Conservation (phyloP, 2,113 vertebrate genomes). For the Oncorhynchus gorbuscha region DNA sequence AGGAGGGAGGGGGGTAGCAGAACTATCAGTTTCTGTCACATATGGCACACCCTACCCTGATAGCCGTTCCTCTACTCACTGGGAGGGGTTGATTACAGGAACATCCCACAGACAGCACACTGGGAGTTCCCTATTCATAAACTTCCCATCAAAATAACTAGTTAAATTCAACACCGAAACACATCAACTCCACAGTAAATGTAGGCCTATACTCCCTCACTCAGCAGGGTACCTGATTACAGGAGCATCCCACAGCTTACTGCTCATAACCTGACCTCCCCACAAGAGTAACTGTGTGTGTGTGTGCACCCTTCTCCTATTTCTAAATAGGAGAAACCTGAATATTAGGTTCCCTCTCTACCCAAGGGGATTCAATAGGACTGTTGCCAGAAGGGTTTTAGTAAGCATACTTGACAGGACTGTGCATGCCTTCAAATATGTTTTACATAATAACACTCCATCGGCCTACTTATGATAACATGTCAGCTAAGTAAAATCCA, state of each 20-base stretch:
- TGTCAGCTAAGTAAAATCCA: neutral
- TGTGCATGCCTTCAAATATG: constrained; percentile 11
- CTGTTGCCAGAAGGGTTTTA: constrained; percentile 30
- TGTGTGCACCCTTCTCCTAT: neutral
- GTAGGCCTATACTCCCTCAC: no score
- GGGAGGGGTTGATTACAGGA: constrained; percentile 17
- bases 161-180: no score
- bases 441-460: neutral
- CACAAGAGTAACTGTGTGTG: no score
- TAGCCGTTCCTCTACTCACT: constrained; percentile 35
- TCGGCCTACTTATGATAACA: neutral
- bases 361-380: neutral
- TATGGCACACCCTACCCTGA: constrained; percentile 57
- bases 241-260: no score
- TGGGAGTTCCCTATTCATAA: neutral
- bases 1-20: neutral
- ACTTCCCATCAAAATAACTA: no score
- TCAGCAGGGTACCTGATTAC: no score
- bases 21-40: constrained; percentile 10
- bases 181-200: no score
- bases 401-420: constrained; percentile 32
- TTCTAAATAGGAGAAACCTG: neutral
- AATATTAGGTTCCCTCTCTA: neutral
- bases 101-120: neutral
- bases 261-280: no score